Evolutionary conservation across 92 coral and sea anemone genomes (phyloP), one percentile per base, ranked within the genome.

Genomic region (Paramuricea clavata): DNA sequence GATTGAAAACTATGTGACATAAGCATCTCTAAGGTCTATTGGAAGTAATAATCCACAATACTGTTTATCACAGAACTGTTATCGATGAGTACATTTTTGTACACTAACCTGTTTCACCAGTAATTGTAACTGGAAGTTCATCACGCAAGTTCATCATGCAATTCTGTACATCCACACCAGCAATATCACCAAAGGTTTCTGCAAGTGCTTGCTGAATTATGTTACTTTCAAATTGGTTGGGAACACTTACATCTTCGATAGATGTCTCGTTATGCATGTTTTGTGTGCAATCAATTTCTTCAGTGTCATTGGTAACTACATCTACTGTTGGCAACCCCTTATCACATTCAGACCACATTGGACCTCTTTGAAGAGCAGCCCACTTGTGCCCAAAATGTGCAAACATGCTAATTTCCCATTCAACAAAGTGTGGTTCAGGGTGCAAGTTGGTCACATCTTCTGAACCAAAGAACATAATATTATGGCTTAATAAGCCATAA

Each of bases 321-420:
- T 42, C 49, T 12, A 42, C 49, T 42, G 49, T 42, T 12, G 6
- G 49, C 49, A 42, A 42, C 12, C 49, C 49, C 49, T 42, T 42
- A 42, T 42, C 12, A 12, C 49, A 42, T 42, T 42, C 49, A 5
- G 49, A 42, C 49, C 70, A 80, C 85, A 50, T 32, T 43, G 90
- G 78, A 22, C 86, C 90, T 76, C 90, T 78, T 68, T 85, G 84
- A n/a, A 85, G 81, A 32, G 72, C 81, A 44, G 73, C 81, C 88
- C 88, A 85, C 85, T 85, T 85, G 54, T 85, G 88, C 69, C 84
- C 88, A 85, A 85, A 85, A 57, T 85, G 70, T 9, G 85, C 15
- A 85, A 77, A 85, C 88, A 85, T 85, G 23, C 68, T 85, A 33
- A 81, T 74, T 5, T 85, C 85, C 84, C 84, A 85, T 15, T 85